phyloP scores from a whole-genome alignment of 30 jellyfish, hydroid and myxozoan genomes.

The Mastigias papua region DNA sequence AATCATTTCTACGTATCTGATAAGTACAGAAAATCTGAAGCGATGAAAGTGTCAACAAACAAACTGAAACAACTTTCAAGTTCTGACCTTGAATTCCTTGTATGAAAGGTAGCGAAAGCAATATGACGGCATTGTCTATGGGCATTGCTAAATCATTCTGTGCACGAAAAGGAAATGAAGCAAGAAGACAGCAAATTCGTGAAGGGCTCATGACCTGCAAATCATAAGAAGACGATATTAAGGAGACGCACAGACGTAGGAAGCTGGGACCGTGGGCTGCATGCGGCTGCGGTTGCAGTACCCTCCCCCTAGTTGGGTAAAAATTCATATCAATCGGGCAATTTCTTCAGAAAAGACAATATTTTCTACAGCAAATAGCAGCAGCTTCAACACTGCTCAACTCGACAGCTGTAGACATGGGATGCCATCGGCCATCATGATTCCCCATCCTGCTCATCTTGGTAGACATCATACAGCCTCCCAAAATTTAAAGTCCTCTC shows the following conservation, averaged over 20 bases:
- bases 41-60: background rate
- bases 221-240: background rate
- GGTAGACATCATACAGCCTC: too few species aligned
- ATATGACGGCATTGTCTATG: background rate
- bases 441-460: too few species aligned
- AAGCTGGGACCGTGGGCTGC: background rate
- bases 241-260: background rate
- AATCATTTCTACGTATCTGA: background rate
- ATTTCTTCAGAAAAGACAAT: too few species aligned
- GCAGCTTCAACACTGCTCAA: too few species aligned
- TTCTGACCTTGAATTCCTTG: constrained; percentile 51
- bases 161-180: constrained; percentile 12
- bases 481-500: too few species aligned
- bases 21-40: background rate
- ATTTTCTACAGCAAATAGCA: too few species aligned
- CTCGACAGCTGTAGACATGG: too few species aligned
- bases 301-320: too few species aligned
- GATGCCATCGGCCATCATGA: too few species aligned
- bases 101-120: constrained; percentile 1
- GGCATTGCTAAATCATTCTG: constrained; percentile 7
- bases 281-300: too few species aligned
- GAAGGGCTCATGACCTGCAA: constrained; percentile 15
- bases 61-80: background rate
- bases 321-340: too few species aligned
- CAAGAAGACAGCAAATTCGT: constrained; percentile 8